Percentiles rank a stretch among this genome's conserved stretches.
phyloP scores from a whole-genome alignment of 2,113 vertebrate genomes.

The Rhinichthys klamathensis region DNA sequence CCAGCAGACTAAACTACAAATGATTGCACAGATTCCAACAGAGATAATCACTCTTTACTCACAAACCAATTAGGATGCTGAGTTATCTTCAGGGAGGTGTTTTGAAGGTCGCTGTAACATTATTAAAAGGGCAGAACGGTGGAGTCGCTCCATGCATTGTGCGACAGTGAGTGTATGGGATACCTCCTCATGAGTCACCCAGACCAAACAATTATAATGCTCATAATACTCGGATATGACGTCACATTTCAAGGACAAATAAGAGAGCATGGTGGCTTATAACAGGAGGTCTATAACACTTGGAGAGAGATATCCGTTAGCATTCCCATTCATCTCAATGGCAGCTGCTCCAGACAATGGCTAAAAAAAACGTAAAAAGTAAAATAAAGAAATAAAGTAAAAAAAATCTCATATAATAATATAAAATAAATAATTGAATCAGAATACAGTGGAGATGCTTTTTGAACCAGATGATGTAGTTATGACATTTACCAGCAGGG shows the following conservation, averaged over 20 bases:
- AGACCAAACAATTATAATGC: slow-evolving; percentile 42
- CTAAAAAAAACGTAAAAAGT: not conserved
- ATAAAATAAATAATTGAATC: no score
- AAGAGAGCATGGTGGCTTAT: not conserved
- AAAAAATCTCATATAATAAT: not conserved
- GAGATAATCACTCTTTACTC: slow-evolving; percentile 30
- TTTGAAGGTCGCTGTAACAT: slow-evolving; percentile 33
- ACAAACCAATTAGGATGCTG: not conserved
- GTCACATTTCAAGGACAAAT: slow-evolving; percentile 51
- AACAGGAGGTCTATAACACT: not conserved
- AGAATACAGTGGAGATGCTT: no score
- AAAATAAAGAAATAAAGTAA: not conserved
- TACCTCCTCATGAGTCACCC: slow-evolving; percentile 59
- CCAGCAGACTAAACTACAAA: slow-evolving; percentile 10
- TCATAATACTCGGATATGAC: slow-evolving; percentile 71
- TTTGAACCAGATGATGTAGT: no score
- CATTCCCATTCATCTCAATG: not conserved
- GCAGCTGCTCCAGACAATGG: not conserved
- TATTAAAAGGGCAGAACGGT: not conserved
- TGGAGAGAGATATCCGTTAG: not conserved
- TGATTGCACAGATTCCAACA: slow-evolving; percentile 7
- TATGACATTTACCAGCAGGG: no score
- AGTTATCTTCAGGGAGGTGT: not conserved
- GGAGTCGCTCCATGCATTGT: not conserved
- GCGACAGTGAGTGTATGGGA: not conserved